Conservation (phyloP, 2,888 invertebrate genomes). For the Aquatica leii region DNA sequence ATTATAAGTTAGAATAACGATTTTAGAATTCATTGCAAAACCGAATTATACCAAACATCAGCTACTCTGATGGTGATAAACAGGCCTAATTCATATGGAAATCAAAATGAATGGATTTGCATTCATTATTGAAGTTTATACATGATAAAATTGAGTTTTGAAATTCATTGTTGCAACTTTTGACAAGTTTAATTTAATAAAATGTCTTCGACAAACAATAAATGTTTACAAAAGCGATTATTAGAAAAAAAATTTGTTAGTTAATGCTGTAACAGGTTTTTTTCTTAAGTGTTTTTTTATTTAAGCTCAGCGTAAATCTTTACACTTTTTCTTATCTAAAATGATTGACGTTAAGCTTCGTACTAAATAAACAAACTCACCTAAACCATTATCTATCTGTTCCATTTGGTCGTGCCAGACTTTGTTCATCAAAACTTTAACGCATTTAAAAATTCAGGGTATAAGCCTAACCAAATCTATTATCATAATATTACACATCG, state of each 20-base stretch:
- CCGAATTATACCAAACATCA: constrained; percentile 38
- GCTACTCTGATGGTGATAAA: constrained; percentile 36
- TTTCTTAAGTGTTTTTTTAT: no score
- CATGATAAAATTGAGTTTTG: constrained; percentile 35
- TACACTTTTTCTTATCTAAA: constrained; percentile 16
- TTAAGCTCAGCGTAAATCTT: constrained; percentile 16
- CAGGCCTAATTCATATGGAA: constrained; percentile 38
- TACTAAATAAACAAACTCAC: constrained; percentile 25
- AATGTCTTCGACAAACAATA: constrained; percentile 20
- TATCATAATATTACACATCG: neutral
- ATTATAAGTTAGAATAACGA: constrained; percentile 35
- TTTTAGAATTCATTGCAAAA: constrained; percentile 34
- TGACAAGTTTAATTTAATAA: constrained; percentile 32
- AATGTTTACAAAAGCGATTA: constrained; percentile 2
- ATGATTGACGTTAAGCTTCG: constrained; percentile 35
- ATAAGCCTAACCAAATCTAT: neutral
- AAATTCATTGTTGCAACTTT: constrained; percentile 35
- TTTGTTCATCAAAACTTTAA: neutral
- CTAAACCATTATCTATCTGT: constrained; percentile 18
- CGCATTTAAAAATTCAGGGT: neutral
- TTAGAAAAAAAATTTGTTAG: neutral
- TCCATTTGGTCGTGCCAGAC: neutral
- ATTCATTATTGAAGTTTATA: constrained; percentile 38
- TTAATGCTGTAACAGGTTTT: neutral
- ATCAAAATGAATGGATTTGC: constrained; percentile 36